Evolutionary conservation across 2,888 invertebrate species (phyloP), one percentile per base, ranked within the genome.

Genomic region (Caenorhabditis afra): DNA sequence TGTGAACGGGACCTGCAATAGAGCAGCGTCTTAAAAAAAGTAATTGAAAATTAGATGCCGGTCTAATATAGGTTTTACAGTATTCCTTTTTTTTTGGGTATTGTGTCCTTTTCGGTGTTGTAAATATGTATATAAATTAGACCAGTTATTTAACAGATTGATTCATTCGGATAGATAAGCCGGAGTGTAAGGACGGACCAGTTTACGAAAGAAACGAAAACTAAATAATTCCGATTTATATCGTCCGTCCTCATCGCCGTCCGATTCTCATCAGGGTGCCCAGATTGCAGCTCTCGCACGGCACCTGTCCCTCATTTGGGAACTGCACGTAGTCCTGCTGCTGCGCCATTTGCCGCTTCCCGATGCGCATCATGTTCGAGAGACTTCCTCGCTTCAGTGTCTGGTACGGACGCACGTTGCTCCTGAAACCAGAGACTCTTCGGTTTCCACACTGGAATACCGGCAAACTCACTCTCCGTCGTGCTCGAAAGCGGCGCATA

Each of bases 341-440:
- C 18, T 41, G 62, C 23, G 67, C 37, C 65, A 59, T 52, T 37
- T 68, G 58, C 44, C 80, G 41, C 57, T 80, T 80, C 41, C 80
- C 80, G 23, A 80, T 80, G 22, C 80, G 39, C 80, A 80, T 80
- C 80, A 80, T 80, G 66, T 80, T 80, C 23, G 75, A 75, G 62
- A 80, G 57, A 74, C 73, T 74, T 41, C 68, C 76, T 11, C 80
- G 64, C 53, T 80, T 79, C 41, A 68, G 23, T 37, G 74, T 29
- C 57, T 44, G 64, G 50, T 64, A 73, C 10, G 73, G 64, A 22
- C 73, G 73, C 37, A 64, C 35, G 41, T 29, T 29, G 29, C 37
- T 50, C 16, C 73, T 73, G 44, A 55, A 71, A 71, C 29, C 7
- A 3, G 57, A 73, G 41, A 64, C 37, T 55, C 35, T 64, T 23